These are phyloP conservation scores for Sphinx pinastri DNA, from an alignment of 2,888 invertebrate species.

Conservation along the genomic window DNA sequence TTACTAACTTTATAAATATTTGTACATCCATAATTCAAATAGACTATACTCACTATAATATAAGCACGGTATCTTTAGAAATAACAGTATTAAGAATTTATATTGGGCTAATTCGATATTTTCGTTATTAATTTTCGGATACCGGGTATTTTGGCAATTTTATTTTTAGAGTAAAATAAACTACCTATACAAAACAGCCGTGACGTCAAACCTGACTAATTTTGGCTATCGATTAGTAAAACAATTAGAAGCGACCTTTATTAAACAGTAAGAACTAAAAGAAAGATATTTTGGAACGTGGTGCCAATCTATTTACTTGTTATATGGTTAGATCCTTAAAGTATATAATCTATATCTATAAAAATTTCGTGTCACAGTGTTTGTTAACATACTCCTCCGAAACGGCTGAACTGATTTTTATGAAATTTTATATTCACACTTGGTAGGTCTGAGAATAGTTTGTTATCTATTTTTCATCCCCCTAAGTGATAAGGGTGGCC, in stretches of 20 bases:
- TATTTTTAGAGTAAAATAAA: conserved; percentile 21
- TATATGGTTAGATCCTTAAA: too few species aligned
- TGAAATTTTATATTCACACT: too few species aligned
- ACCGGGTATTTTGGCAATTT: background rate
- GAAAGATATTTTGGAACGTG: too few species aligned
- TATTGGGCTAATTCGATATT: conserved; percentile 8
- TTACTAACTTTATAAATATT: background rate
- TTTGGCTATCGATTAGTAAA: background rate
- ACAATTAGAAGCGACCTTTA: background rate
- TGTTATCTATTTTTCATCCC: too few species aligned
- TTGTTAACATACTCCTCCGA: too few species aligned
- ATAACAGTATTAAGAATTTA: background rate
- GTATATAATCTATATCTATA: too few species aligned
- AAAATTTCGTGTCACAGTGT: too few species aligned
- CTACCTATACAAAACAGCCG: conserved; percentile 7
- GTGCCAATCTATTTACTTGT: too few species aligned
- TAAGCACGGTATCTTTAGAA: background rate
- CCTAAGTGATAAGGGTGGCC: too few species aligned
- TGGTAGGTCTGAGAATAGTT: too few species aligned
- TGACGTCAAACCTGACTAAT: conserved; percentile 10
- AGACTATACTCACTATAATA: too few species aligned
- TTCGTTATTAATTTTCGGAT: background rate
- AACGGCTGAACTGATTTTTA: too few species aligned
- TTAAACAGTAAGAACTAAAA: background rate
- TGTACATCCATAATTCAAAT: background rate